Evolutionary conservation across 2,888 invertebrate species (phyloP).

Genomic region (Cetonia aurata): DNA sequence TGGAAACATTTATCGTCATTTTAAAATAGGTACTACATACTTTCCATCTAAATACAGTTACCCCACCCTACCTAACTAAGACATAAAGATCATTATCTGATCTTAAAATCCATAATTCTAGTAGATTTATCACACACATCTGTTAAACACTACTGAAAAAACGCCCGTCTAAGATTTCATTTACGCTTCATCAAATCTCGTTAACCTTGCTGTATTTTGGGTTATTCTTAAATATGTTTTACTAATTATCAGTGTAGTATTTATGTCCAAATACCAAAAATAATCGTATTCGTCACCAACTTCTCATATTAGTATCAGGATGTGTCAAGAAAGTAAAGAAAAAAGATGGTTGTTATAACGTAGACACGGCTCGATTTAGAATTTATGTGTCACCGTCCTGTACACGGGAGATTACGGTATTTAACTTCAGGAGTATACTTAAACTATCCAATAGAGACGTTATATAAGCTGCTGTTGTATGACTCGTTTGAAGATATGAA

Average conservation of each 20-base stretch:
- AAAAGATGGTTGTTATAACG: slow-evolving; percentile 8
- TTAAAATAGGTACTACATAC: too few species aligned
- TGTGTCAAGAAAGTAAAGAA: slow-evolving; percentile 4
- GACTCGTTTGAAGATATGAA: too few species aligned
- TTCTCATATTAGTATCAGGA: slow-evolving; percentile 20
- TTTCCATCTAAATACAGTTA: too few species aligned
- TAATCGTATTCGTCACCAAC: slow-evolving; percentile 32
- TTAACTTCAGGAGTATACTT: too few species aligned
- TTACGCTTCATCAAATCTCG: slow-evolving; percentile 28
- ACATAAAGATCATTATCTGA: too few species aligned
- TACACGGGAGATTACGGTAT: background rate
- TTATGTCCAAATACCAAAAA: slow-evolving; percentile 31
- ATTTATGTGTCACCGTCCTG: slow-evolving; percentile 10
- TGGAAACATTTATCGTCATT: too few species aligned
- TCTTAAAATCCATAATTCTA: too few species aligned
- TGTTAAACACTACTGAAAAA: too few species aligned
- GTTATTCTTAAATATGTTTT: slow-evolving; percentile 30
- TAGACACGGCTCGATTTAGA: slow-evolving; percentile 20
- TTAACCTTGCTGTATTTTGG: slow-evolving; percentile 19
- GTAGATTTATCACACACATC: too few species aligned
- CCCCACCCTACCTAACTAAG: too few species aligned
- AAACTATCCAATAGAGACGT: too few species aligned
- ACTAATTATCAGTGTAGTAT: slow-evolving; percentile 16
- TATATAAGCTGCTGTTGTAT: too few species aligned
- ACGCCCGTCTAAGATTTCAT: slow-evolving; percentile 7